A percentile compares a stretch with the other conserved stretches of the same genome.
These are phyloP conservation scores for Coturnix japonica DNA, from an alignment of 2,113 vertebrate genomes.

Conservation along the genomic window DNA sequence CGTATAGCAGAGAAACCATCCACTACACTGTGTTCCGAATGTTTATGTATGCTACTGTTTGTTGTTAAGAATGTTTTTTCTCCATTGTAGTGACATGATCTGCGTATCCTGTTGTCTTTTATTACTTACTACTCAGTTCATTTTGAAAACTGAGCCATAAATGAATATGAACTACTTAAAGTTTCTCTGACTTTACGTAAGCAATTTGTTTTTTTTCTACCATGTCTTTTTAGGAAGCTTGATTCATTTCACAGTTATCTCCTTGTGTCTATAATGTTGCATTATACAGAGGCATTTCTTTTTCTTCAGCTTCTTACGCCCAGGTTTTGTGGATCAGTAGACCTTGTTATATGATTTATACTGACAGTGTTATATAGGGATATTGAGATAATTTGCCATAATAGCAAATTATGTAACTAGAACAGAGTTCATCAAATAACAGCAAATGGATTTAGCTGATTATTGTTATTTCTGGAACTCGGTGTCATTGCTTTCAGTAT, in stretches of 20 bases:
- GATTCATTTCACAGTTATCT: neutral
- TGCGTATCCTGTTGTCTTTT: neutral
- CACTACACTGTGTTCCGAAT: neutral
- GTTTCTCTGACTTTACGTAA: neutral
- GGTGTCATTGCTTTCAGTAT: neutral
- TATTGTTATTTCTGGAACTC: neutral
- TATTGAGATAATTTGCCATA: neutral
- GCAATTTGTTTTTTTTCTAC: neutral
- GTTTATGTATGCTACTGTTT: neutral
- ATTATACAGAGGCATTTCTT: neutral
- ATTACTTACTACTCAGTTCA: neutral
- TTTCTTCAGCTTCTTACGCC: neutral
- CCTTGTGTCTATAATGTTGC: neutral
- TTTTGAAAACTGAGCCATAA: neutral
- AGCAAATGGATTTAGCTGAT: neutral
- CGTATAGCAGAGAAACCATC: neutral
- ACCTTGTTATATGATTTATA: neutral
- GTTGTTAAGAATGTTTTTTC: neutral
- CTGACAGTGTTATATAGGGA: neutral
- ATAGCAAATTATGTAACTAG: neutral
- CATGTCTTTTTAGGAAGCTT: neutral
- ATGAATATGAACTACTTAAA: neutral
- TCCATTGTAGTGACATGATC: neutral
- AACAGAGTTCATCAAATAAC: neutral
- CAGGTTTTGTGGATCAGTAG: neutral